Conservation (phyloP, 2,113 vertebrate species). For the Sinosuthora webbiana region DNA sequence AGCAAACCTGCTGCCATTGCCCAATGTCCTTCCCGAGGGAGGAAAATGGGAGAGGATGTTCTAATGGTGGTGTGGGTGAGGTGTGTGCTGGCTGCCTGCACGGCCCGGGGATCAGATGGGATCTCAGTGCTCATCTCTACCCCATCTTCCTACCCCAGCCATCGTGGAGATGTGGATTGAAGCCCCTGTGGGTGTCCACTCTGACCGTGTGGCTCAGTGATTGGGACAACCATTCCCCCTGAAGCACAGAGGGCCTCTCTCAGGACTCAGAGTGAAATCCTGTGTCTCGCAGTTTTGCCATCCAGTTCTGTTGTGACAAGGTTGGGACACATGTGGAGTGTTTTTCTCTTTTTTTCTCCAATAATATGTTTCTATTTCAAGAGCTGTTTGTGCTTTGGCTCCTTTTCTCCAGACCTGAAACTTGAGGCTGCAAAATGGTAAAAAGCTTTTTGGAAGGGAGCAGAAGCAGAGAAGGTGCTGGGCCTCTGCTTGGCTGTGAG, state of each 20-base stretch:
- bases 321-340: rapidly evolving
- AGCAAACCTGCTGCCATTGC: background rate
- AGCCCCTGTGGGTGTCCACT: background rate
- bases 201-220: rapidly evolving
- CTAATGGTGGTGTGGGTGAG: background rate
- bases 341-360: background rate
- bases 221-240: no score
- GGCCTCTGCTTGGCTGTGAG: background rate
- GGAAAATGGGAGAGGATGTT: background rate
- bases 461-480: background rate
- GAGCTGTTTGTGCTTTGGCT: background rate
- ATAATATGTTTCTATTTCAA: background rate
- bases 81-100: background rate
- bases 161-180: rapidly evolving
- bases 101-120: rapidly evolving
- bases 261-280: background rate
- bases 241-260: background rate
- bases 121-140: rapidly evolving
- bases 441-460: background rate
- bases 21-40: background rate
- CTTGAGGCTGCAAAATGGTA: background rate
- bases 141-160: rapidly evolving
- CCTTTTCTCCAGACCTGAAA: background rate
- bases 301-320: rapidly evolving
- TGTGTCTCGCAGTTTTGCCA: rapidly evolving